Base-by-base conservation (phyloP, 2,113 vertebrate genomes). In the Galemys pyrenaicus region DNA sequence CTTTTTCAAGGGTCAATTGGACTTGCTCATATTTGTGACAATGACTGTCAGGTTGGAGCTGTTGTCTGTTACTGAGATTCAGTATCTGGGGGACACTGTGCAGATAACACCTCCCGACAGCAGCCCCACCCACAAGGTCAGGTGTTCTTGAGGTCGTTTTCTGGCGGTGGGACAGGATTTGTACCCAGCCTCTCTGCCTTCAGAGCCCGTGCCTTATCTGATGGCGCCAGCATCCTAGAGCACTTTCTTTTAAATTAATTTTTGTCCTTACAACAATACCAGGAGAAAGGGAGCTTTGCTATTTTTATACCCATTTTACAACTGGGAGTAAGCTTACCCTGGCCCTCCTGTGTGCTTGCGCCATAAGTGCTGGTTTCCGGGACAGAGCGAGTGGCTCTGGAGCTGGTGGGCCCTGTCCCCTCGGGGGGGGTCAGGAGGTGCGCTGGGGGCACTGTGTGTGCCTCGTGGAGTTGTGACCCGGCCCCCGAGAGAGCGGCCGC, bases 401-500 rank as follows among this genome's bases (percentile, higher is more conserved):
- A 30, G 58, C 0, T 1, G 11, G 17, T 6, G 1, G 54, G 32
- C 5, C 35, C 30, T 28, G 1, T n/a, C n/a, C 15, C 11, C 39
- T 8, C 39, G 26, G n/a, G 8, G 22, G 24, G 73, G 46, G 65
- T 30, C 10, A 2, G 32, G 11, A 35, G 37, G 30, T 9, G 7
- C 16, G 16, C 64, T 20, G 2, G 46, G 9, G 41, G 9, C 37
- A 3, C 56, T 2, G 0, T 22, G 15, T 9, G 16, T 46, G 65
- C 20, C 54, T n/a, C 4, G 2, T 26, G n/a, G 68, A 62, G 1
- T 35, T 11, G 19, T 1, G 12, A n/a, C 32, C 62, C 10, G 32
- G 46, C 65, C 44, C 17, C 58, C 0, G 0, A 2, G 1, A 4
- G n/a, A 22, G n/a, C 24, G 26, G 9, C 65, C 1, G 0, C 26